Evolutionary conservation across 1,140 invertebrate species (phyloP), one percentile per base, ranked within the genome.

Genomic region (Scylla paramamosain): DNA sequence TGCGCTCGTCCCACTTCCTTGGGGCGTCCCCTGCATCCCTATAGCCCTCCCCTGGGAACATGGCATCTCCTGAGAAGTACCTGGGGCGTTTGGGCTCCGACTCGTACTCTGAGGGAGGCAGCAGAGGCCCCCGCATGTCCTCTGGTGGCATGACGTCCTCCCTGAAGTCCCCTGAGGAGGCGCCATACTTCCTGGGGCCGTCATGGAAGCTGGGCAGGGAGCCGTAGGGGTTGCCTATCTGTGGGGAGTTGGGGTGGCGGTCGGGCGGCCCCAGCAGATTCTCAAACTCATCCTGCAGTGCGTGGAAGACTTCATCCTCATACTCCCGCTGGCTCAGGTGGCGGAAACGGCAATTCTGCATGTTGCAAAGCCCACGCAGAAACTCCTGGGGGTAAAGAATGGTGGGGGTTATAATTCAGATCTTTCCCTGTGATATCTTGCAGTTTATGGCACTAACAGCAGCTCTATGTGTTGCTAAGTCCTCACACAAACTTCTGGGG

Each of bases 321-420:
- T 90, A 94, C 52, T 94, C 93, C 12, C 88, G 87, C 31, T 88
- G 93, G 82, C 32, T 83, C 39, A 94, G 87, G 48, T 94, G 93
- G 28, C 93, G 93, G 84, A 90, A 94, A 25, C 87, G 93, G 28
- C 93, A 94, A 45, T 90, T 94, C 48, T 89, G 93, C 87, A 94
- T 82, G 31, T 77, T 90, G 59, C 93, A 94, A 0, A 89, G 59
- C 14, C 93, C 93, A n/a, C 90, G 59, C 87, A 94, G 28, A 67
- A 94, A 94, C 28, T 89, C 93, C 93, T 94, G 59, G 6, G 52
- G 90, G 82, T 20, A 67, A 32, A 32, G 28, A 4, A 39, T 39
- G 39, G 39, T 39, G 39, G 39, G 1, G 39, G 39, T 39, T 1
- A 39, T 39, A 28, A 48, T 4, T 20, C 14, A 90, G 46, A 4